Base-by-base conservation (phyloP, 1,140 invertebrate species). In the Zophobas atratus region DNA sequence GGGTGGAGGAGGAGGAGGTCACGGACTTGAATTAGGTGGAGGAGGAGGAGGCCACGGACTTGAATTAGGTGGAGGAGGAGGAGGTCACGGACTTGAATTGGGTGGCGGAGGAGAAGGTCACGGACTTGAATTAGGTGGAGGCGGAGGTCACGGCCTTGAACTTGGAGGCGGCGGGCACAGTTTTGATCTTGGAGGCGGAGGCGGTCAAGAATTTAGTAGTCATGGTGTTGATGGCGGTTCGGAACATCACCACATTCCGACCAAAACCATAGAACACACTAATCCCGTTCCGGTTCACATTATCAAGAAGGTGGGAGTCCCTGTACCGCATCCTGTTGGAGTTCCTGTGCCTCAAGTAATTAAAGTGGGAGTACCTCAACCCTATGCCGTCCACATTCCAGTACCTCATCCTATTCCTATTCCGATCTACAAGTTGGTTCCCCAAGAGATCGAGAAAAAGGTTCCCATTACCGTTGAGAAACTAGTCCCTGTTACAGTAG, bases 381-480 rank as follows among this genome's bases (percentile, higher is more conserved):
- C 92, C 2, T 93, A 93, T 84, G 90, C 92, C 8, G 91, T 92
- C 5, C 90, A 92, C 78, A 89, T 94, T 1, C 89, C 90, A 1
- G 89, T 93, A 35, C 91, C 93, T 43, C 91, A 93, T 84, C 91
- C 92, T 72, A 92, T 93, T 48, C 90, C 93, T 36, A 89, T 93
- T 0, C 92, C 92, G 46, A 90, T 93, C 35, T 91, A 93, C 73
- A 93, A 93, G 86, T 89, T 91, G 75, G 87, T 89, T n/a, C 82
- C 82, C 49, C 78, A 88, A 88, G 76, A 88, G 88, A 90, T 93
- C 8, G 93, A 94, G 82, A 92, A 92, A 80, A 92, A 90, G 32
- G 91, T 93, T 55, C 93, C 92, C 0, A 93, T 93, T 81, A 89
- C 92, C 0, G 91, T 94, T 1, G 93, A 94, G 80, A 93, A 93